Evolutionary conservation across 2,888 invertebrate species (phyloP).

Genomic region (Plagodis dolabraria): DNA sequence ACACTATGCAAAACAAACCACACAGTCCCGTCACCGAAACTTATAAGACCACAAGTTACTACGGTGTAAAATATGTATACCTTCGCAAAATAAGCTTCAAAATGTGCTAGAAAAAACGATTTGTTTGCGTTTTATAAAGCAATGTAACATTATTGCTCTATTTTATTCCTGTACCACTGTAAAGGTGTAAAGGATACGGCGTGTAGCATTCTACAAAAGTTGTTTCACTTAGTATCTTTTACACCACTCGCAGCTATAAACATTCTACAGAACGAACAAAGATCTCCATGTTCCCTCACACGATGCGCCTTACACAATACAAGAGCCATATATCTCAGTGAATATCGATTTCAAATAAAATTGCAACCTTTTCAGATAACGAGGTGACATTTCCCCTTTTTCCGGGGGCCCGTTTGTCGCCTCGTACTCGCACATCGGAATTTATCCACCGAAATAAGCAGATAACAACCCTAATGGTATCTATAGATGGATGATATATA

Average conservation of each 20-base stretch:
- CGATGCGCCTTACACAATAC: slow-evolving; percentile 48
- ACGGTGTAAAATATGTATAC: too few species aligned
- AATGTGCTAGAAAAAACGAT: too few species aligned
- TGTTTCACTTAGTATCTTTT: not conserved
- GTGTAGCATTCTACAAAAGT: too few species aligned
- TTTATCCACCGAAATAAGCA: slow-evolving; percentile 83
- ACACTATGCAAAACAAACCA: too few species aligned
- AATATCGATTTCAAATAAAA: slow-evolving; percentile 85
- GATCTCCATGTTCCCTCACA: slow-evolving; percentile 42
- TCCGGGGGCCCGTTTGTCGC: slow-evolving; percentile 69
- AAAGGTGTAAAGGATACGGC: too few species aligned
- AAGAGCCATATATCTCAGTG: slow-evolving; percentile 67
- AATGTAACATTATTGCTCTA: too few species aligned
- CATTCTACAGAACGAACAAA: slow-evolving; percentile 35
- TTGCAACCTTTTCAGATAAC: slow-evolving; percentile 85
- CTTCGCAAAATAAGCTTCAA: too few species aligned
- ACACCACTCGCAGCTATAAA: slow-evolving; percentile 3
- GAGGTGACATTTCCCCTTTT: slow-evolving; percentile 83
- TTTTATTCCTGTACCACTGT: too few species aligned
- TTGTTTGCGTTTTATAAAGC: too few species aligned
- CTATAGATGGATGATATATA: slow-evolving; percentile 54
- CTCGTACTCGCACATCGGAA: slow-evolving; percentile 70
- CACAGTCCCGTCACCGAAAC: too few species aligned
- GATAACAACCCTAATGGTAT: slow-evolving; percentile 80
- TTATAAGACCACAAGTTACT: too few species aligned